phyloP scores from a whole-genome alignment of 2,888 invertebrate species.

The Iphiclides podalirius region DNA sequence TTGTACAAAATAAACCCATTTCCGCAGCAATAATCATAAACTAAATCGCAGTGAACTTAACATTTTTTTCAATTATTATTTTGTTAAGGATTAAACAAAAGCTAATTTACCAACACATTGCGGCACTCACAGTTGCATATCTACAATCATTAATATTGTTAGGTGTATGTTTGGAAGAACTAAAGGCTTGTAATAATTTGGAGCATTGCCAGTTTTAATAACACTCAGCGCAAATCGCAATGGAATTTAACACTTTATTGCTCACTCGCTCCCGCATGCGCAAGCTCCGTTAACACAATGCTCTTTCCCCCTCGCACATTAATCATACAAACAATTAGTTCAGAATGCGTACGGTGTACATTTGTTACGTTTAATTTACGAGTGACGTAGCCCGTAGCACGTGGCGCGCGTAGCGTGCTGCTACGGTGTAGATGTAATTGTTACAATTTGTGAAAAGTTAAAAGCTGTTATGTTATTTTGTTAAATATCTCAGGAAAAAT shows the following conservation, averaged over 20 bases:
- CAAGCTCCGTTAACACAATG: neutral
- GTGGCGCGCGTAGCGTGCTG: constrained; percentile 6
- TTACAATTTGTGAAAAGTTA: too few relatives aligned
- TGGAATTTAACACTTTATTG: neutral
- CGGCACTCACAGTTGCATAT: too few relatives aligned
- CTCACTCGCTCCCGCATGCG: neutral
- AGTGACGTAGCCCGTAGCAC: neutral
- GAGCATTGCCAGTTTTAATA: neutral
- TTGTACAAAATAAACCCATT: too few relatives aligned
- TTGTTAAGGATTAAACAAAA: too few relatives aligned
- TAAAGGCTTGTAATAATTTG: neutral
- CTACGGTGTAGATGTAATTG: constrained; percentile 15
- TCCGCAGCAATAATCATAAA: too few relatives aligned
- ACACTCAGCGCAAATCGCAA: neutral
- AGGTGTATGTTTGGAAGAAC: neutral
- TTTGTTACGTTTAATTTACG: constrained; percentile 3
- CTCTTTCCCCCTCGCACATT: neutral
- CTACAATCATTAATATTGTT: neutral
- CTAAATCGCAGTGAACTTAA: too few relatives aligned
- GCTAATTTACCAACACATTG: too few relatives aligned
- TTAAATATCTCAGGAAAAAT: too few relatives aligned
- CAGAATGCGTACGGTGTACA: neutral
- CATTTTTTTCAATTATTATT: too few relatives aligned
- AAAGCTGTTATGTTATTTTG: too few relatives aligned
- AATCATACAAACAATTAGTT: constrained; percentile 6